Evolutionary conservation across 2,113 vertebrate species (phyloP), one percentile per base, ranked within the genome.

Genomic region (Tachycineta bicolor): DNA sequence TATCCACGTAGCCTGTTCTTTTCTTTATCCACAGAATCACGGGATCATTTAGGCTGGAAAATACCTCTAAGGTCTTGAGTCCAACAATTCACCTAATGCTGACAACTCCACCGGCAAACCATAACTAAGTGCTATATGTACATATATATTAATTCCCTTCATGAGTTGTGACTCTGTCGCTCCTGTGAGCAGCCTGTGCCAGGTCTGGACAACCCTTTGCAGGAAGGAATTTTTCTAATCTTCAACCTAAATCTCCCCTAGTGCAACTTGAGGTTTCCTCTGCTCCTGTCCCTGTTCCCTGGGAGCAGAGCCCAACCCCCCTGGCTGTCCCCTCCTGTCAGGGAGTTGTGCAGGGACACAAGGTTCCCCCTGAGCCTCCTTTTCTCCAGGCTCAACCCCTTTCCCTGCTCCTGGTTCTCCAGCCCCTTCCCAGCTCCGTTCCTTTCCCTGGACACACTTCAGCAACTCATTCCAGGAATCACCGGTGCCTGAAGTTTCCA

Each of bases 281-380:
- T 69, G 1, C 1, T 75, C 4, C 16, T 83, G 47, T 31, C 39
- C 39, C 21, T 59, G 21, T 37, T 83, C 25, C 11, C 13, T 62
- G 29, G 5, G 5, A 10, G n/a, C 23, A n/a, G 19, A 75, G 4
- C 21, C 46, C 0, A 2, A 22, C 9, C 2, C 6, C 20, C 14
- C 0, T 10, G 10, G 10, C 12, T 82, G 20, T 5, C 4, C 9
- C 25, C 29, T 83, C 39, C 34, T 62, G 34, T 1, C 79, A 76
- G 41, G 55, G 53, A 23, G 2, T 3, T 76, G 34, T 41, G 49
- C n/a, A 76, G 55, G 55, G 14, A 12, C n/a, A 76, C 3, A 34
- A 4, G 34, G 12, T 1, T 10, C 14, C 20, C 20, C 31, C 34
- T 31, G 70, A 83, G 4, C 79, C 55, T 24, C 56, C 31, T 69